Base-by-base conservation (phyloP, 2,797 vertebrate species). In the Crax fasciolata region DNA sequence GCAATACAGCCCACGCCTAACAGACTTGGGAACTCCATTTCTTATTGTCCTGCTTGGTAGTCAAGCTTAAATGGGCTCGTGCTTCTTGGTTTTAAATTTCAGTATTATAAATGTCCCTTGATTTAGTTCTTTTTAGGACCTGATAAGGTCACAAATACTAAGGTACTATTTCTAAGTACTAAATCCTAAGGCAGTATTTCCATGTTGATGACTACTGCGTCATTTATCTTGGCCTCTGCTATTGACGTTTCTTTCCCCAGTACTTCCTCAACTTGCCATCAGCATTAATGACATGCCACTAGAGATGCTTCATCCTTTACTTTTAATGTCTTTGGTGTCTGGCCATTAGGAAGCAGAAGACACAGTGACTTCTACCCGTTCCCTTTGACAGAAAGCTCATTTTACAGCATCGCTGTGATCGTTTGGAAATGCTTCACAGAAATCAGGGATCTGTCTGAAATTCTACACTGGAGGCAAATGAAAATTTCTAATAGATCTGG, bases 401-500 rank as follows among this genome's bases (percentile, higher is more conserved):
- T 91, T 95, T 71, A 35, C 41, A 76, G 44, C 51, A 10, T 18
- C n/a, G 88, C 39, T 84, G 28, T 55, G 77, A 54, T 62, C 27
- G 25, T 73, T 73, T 57, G 79, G 80, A 89, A 93, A 58, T n/a
- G 65, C 66, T 84, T 74, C 7, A 58, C 38, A 91, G 92, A 89
- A 95, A 94, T 63, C 59, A 74, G 82, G 81, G 73, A 77, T 74
- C 91, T 96, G 91, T 90, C 88, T 93, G 90, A 92, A 94, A 92
- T 41, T 75, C 68, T 73, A 66, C 78, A 90, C 70, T 90, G 74
- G 59, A 96, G 79, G 80, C 59, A 94, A 95, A 86, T 67, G 87
- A 95, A 90, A 94, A 66, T 75, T 95, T 95, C 94, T 93, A 95
- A 93, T 75, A 88, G 90, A 90, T 49, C 80, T 90, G 86, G 54